Base-by-base conservation (phyloP, 1,140 invertebrate genomes). In the Drosophila pachea region DNA sequence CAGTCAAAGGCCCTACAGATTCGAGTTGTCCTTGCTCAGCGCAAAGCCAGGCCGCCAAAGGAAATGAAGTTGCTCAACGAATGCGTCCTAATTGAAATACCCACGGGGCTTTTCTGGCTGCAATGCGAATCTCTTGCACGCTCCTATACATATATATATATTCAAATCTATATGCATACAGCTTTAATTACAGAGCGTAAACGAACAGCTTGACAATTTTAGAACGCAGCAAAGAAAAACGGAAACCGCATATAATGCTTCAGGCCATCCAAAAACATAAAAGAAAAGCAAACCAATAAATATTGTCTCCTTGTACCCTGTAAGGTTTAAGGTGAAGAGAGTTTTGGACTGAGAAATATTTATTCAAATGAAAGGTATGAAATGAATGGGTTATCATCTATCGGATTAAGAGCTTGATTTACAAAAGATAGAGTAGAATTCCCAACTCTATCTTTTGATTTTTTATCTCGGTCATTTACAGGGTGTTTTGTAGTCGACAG, bases 41-140 rank as follows among this genome's bases (percentile, higher is more conserved):
- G 22, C n/a, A 22, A 49, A n/a, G 45, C 31, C 33, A 40, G n/a
- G 40, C 40, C n/a, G 36, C 8, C 33, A 36, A 16, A 42, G 62
- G 54, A 55, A 61, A 64, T 60, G 58, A 56, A 58, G 45, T 64
- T 65, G 31, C 63, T 53, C 42, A 38, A 50, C 63, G 50, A 58
- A 58, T 58, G 47, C 63, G 50, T 59, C 76, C 72, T 75, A 78
- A 83, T 75, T 75, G 58, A 78, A 82, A 73, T 64, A 47, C 49
- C 61, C 61, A 40, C 14, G 36, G 40, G 48, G 48, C 32, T 8
- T 50, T 32, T 29, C 1, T 33, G 12, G 9, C 58, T 33, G 58
- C 33, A 62, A 50, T 22, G 29, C 40, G 16, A 38, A 36, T 16
- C 35, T 40, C 32, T 22, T 40, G 11, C 5, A 35, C 35, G 8